These are phyloP conservation scores for Psettodes erumei DNA, from an alignment of 2,113 vertebrate genomes.

Conservation along the genomic window DNA sequence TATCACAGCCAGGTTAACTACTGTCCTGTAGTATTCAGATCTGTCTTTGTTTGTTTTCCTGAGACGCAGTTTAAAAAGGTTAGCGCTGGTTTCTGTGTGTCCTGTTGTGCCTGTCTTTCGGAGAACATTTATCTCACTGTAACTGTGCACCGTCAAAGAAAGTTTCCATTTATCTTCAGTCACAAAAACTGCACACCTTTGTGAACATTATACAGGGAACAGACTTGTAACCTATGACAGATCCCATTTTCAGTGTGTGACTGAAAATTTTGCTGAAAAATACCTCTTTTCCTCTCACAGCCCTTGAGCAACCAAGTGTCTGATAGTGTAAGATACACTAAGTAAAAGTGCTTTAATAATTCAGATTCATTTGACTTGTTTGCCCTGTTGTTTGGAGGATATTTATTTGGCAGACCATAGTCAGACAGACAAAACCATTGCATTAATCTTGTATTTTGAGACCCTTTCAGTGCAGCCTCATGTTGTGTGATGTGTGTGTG, in stretches of 20 bases:
- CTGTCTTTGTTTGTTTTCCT: not conserved
- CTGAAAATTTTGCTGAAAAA: conserved; percentile 2
- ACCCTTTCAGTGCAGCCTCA: conserved; percentile 11
- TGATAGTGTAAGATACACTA: not conserved
- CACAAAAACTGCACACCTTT: not conserved
- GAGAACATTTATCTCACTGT: not conserved
- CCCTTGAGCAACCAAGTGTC: not conserved
- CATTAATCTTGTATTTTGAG: conserved; percentile 19
- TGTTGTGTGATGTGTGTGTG: conserved; percentile 4
- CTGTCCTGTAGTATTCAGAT: conserved; percentile 43
- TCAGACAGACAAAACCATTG: conserved; percentile 41
- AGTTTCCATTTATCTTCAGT: not conserved
- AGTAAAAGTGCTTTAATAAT: conserved; percentile 4
- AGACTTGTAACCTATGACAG: conserved; percentile 3
- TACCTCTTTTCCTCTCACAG: not conserved
- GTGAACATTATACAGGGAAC: not conserved
- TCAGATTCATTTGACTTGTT: not conserved
- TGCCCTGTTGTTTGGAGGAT: too few species aligned
- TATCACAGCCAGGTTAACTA: conserved; percentile 47
- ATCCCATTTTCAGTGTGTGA: not conserved
- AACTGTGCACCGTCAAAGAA: not conserved
- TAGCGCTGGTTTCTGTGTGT: not conserved
- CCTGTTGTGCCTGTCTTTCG: not conserved
- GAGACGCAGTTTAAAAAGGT: not conserved
- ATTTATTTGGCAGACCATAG: conserved; percentile 25